Percentiles rank a stretch among this genome's conserved stretches.
phyloP scores from a whole-genome alignment of 2,113 vertebrate genomes.

The Calyptomena viridis region DNA sequence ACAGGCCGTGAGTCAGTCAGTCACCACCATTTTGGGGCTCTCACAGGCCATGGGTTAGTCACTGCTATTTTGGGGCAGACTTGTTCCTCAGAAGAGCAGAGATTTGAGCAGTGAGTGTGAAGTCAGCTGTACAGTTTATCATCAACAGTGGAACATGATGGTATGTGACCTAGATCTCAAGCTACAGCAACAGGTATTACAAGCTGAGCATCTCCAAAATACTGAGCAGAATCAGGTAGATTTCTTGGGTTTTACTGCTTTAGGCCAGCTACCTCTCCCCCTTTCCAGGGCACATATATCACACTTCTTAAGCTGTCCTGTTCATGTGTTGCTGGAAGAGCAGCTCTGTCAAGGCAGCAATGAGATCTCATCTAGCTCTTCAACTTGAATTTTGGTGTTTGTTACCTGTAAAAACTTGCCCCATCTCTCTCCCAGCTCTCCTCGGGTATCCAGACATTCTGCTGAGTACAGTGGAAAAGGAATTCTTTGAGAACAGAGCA shows the following conservation, averaged over 20 bases:
- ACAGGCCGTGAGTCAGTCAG: too few species aligned
- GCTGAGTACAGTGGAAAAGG: not conserved
- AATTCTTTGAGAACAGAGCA: not conserved
- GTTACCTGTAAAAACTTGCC: not conserved
- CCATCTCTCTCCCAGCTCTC: rapidly evolving
- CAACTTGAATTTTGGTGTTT: not conserved
- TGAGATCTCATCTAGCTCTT: not conserved
- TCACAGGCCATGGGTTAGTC: too few species aligned
- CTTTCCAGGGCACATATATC: not conserved
- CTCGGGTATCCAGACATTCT: not conserved
- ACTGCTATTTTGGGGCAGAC: not conserved
- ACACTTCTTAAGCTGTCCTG: not conserved
- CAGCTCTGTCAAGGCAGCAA: not conserved
- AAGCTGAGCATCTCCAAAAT: not conserved
- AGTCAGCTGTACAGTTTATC: not conserved
- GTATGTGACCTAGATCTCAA: not conserved
- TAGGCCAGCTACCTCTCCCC: not conserved
- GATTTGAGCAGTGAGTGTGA: not conserved
- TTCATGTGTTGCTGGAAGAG: not conserved
- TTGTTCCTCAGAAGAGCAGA: not conserved
- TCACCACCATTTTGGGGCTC: too few species aligned
- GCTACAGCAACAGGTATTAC: not conserved
- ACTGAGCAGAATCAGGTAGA: not conserved
- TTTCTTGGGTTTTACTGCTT: not conserved
- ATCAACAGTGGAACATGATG: not conserved